Conservation (phyloP, 2,113 vertebrate species). For the Chunga burmeisteri region DNA sequence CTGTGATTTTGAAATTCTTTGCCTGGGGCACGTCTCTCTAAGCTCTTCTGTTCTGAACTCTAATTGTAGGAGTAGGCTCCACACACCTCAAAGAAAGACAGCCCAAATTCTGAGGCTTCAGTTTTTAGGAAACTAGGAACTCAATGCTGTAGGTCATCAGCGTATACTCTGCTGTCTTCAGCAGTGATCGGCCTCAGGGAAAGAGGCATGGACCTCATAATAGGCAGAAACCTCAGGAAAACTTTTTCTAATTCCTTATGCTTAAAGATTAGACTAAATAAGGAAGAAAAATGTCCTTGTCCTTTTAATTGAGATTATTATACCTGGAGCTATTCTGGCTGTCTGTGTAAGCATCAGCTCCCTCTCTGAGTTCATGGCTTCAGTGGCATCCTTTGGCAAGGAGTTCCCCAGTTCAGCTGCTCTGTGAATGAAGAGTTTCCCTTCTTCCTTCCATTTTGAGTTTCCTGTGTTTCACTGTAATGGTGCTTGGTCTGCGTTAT, state of each 20-base stretch:
- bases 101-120: not conserved
- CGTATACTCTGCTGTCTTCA: not conserved
- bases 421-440: not conserved
- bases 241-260: not conserved
- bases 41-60: not conserved
- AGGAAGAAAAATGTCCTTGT: not conserved
- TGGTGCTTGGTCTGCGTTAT: not conserved
- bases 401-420: not conserved
- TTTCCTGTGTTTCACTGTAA: not conserved
- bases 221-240: not conserved
- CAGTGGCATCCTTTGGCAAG: not conserved
- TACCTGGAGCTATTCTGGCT: not conserved
- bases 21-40: not conserved
- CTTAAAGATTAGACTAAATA: not conserved
- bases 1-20: constrained; percentile 44
- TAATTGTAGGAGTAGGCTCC: not conserved
- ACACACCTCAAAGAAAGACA: not conserved
- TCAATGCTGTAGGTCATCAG: not conserved
- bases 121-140: not conserved
- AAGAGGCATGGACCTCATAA: not conserved
- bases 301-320: not conserved
- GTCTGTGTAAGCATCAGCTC: not conserved
- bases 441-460: not conserved
- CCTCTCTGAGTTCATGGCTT: not conserved
- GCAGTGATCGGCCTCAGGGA: not conserved